Base-by-base conservation (phyloP, 23 tunicate species). In the Halocynthia aurantium region DNA sequence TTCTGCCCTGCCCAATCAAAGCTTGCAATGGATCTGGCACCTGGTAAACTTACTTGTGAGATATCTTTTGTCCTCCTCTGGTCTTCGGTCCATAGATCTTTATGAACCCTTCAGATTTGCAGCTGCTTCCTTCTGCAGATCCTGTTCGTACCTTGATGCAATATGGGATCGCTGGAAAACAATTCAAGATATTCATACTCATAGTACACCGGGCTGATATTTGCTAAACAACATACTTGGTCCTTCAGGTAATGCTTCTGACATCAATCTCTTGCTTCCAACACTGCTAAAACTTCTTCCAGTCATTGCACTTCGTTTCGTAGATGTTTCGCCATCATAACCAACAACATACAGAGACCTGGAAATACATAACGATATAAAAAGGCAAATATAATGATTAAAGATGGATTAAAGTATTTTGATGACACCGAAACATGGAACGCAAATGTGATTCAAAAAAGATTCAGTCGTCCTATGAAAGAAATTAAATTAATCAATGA, bases 311-410 rank as follows among this genome's bases (percentile, higher is more conserved):
- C 98, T 92, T 68, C 98, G 54, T 51, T 76, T 92, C 13, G 98
- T 92, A 54, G 98, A 92, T 6, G 98, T 92, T 73, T 92, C 98
- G 0, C 98, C 98, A 57, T 92, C 98, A 69, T 92, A 92, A 9
- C 98, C 98, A 51, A 92, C 98, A 50, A 92, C 98, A 62, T 92
- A 92, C 53, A 92, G 75, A 52, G 77, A 64, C 77, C 93, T 87
- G 63, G 17, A 31, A 31, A 0, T 31, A 31, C 44, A 31, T 31
- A 31, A 31, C 44, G 4, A 31, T 31, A 31, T 31, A 31, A 0
- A 31, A 31, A 31, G 44, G 1, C 44, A 31, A 31, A 31, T 31
- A 4, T 1, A 31, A 31, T 31, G 44, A 31, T 31, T 31, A 31
- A 31, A 31, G 44, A n/a, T n/a, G n/a, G n/a, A 31, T 31, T 31